phyloP scores from a whole-genome alignment of 1,140 invertebrate species.

The Drosophila malerkotliana region DNA sequence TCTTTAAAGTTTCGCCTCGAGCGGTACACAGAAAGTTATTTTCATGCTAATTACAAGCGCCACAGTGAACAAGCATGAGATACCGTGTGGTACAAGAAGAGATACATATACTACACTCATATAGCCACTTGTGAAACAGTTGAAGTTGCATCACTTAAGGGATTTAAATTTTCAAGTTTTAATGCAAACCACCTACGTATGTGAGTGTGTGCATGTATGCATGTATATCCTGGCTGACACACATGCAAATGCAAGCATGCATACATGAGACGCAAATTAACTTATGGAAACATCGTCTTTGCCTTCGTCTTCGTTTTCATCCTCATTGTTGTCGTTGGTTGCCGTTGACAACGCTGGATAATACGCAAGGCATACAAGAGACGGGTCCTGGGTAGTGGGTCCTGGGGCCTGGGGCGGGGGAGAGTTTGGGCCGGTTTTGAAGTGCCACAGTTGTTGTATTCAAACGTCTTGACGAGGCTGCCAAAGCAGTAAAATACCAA shows the following conservation, averaged over 20 bases:
- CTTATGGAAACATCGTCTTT: constrained; percentile 70
- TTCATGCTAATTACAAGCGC: constrained; percentile 70
- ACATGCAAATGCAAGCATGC: constrained; percentile 62
- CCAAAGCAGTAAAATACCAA: constrained; percentile 51
- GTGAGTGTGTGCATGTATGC: constrained; percentile 1
- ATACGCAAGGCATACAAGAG: constrained; percentile 63
- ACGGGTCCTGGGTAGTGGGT: background rate
- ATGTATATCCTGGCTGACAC: constrained; percentile 37
- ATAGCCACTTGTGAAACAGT: constrained; percentile 38
- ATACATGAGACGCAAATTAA: constrained; percentile 75
- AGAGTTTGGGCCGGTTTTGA: constrained; percentile 8
- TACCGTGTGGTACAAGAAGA: constrained; percentile 21
- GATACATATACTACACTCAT: constrained; percentile 20
- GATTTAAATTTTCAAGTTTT: constrained; percentile 80
- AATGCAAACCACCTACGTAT: constrained; percentile 63
- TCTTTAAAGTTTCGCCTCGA: constrained; percentile 48
- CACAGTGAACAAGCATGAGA: constrained; percentile 24
- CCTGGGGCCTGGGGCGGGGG: constrained; percentile 12
- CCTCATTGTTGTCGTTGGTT: constrained; percentile 62
- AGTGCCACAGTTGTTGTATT: constrained; percentile 67
- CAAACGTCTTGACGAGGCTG: constrained; percentile 67
- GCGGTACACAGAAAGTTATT: constrained; percentile 52
- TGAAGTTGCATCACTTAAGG: constrained; percentile 70
- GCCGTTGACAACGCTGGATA: constrained; percentile 66
- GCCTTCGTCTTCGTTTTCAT: constrained; percentile 34